Base-by-base conservation (phyloP, 2,113 vertebrate genomes). In the Parus major region DNA sequence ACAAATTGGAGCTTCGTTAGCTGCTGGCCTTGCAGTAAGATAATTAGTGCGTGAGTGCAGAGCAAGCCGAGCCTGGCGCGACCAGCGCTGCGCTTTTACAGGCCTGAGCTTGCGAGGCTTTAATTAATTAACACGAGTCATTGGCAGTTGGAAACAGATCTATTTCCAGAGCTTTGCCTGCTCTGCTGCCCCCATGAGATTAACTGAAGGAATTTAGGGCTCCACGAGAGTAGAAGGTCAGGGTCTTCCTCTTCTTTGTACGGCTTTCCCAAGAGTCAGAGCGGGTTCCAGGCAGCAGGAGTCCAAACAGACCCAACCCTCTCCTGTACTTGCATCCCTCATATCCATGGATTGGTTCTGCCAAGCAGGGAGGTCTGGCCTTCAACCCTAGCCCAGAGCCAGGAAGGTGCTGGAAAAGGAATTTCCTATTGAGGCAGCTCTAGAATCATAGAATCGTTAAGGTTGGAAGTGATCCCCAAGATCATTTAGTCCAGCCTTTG, bases 81-180 rank as follows among this genome's bases (percentile, higher is more conserved):
- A 50, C 89, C 77, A 2, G 66, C 87, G 10, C 92, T 53, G 88
- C 9, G 3, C 61, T 66, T 77, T 90, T 70, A 72, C 94, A 97
- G 94, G 96, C 94, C 92, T 0, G 3, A 90, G 92, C 96, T 96
- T 97, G 96, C 0, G 8, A 88, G 56, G 82, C 72, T 93, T 92
- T 93, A 94, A 95, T 95, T 95, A 97, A 93, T 93, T 88, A 95
- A 70, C 88, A 33, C 71, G 35, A 95, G 88, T 95, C 96, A 86
- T 66, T 71, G 19, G 95, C 88, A 93, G 91, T 79, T 95, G 88
- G 63, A 96, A 96, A 60, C 52, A 52, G 88, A 88, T 86, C 96
- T 94, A 88, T 93, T 93, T 90, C 70, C 92, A 92, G 91, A 92
- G 86, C 47, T 81, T 77, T 11, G 25, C 86, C 70, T 50, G 80